phyloP scores from a whole-genome alignment of 2,797 vertebrate genomes.

The Poecilia gillii region DNA sequence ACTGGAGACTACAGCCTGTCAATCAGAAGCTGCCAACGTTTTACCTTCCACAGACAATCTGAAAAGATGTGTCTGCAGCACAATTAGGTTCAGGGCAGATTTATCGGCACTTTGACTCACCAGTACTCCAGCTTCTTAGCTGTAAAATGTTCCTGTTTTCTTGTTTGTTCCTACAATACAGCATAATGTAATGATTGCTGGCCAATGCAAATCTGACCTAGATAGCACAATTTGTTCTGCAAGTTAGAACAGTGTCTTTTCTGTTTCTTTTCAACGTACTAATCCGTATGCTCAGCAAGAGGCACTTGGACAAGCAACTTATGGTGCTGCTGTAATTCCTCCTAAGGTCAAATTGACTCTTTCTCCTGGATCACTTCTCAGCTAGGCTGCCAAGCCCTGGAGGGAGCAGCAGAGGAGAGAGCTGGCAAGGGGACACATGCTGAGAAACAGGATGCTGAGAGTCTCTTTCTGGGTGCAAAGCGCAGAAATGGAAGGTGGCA shows the following conservation, averaged over 20 bases:
- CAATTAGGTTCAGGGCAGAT: constrained; percentile 23
- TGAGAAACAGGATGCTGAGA: constrained; percentile 60
- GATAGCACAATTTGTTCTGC: constrained; percentile 59
- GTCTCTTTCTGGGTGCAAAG: constrained; percentile 43
- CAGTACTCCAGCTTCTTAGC: neutral
- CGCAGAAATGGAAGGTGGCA: constrained; percentile 69
- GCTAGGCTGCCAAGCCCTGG: constrained; percentile 57
- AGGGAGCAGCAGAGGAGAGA: constrained; percentile 44
- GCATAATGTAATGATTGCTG: constrained; percentile 31
- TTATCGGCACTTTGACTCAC: neutral
- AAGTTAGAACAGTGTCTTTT: constrained; percentile 47
- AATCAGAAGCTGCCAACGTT: constrained; percentile 66
- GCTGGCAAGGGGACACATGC: constrained; percentile 46
- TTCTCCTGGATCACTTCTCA: constrained; percentile 67
- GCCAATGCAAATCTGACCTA: constrained; percentile 62
- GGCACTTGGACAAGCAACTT: constrained; percentile 42
- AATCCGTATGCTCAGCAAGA: constrained; percentile 50
- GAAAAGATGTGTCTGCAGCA: constrained; percentile 18
- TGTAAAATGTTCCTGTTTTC: neutral
- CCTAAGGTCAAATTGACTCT: constrained; percentile 63
- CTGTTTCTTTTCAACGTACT: constrained; percentile 34
- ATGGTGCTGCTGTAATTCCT: constrained; percentile 63
- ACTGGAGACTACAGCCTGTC: constrained; percentile 70
- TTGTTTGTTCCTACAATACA: neutral
- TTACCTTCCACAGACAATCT: constrained; percentile 30